phyloP scores from a whole-genome alignment of 2,888 invertebrate species.

The Therioaphis trifolii region DNA sequence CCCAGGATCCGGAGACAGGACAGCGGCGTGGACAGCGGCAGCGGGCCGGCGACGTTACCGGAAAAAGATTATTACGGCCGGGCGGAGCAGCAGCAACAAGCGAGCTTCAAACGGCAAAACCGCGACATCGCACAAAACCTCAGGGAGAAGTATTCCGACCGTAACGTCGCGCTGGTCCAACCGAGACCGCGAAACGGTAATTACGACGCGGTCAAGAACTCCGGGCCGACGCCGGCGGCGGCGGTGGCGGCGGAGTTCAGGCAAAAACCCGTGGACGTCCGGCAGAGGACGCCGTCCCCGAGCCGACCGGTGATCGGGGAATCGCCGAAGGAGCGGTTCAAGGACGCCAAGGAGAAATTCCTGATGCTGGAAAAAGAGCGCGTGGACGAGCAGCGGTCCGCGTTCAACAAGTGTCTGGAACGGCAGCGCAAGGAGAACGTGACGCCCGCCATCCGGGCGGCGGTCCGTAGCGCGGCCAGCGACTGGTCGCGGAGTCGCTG shows the following conservation, averaged over 20 bases:
- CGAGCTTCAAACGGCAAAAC: slow-evolving; percentile 28
- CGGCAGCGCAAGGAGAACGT: slow-evolving; percentile 63
- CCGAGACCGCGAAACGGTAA: slow-evolving; percentile 52
- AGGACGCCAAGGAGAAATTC: slow-evolving; percentile 88
- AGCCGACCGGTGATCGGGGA: slow-evolving; percentile 61
- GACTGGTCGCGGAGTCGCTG: slow-evolving; percentile 27
- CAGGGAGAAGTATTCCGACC: slow-evolving; percentile 53
- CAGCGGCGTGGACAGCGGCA: slow-evolving; percentile 64
- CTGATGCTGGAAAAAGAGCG: slow-evolving; percentile 81
- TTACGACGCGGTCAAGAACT: slow-evolving; percentile 36
- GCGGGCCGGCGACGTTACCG: slow-evolving; percentile 61
- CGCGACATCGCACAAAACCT: slow-evolving; percentile 33
- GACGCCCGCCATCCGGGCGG: slow-evolving; percentile 8
- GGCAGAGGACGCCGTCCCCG: slow-evolving; percentile 65
- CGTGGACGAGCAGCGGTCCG: slow-evolving; percentile 72
- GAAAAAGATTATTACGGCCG: slow-evolving; percentile 55
- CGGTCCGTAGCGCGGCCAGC: slow-evolving; percentile 4
- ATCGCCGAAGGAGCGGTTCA: slow-evolving; percentile 70
- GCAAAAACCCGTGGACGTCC: slow-evolving; percentile 63
- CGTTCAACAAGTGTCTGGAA: slow-evolving; percentile 63
- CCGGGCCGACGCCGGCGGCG: background rate
- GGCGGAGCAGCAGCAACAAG: slow-evolving; percentile 19
- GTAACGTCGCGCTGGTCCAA: slow-evolving; percentile 56
- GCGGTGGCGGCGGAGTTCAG: slow-evolving; percentile 16
- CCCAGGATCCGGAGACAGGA: slow-evolving; percentile 69